Evolutionary conservation across 2,797 vertebrate genomes (phyloP).

Genomic region (Crypturellus tataupa): DNA sequence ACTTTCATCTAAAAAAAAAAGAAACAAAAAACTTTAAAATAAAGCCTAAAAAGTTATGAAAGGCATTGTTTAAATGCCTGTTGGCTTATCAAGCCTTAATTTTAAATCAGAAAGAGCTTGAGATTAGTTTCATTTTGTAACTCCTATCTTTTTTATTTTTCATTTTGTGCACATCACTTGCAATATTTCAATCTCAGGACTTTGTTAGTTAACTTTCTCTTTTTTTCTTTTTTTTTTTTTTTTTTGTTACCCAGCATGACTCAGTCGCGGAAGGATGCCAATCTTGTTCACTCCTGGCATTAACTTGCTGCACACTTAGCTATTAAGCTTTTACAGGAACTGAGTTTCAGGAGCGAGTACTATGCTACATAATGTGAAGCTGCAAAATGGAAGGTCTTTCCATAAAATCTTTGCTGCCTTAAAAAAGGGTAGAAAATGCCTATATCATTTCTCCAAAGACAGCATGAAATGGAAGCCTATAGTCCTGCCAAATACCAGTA

Average conservation of each 20-base stretch:
- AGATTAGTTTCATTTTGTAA: neutral
- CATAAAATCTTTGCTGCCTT: slow-evolving; percentile 73
- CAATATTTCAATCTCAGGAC: neutral
- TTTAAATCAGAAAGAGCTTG: neutral
- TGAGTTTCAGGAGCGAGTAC: slow-evolving; percentile 74
- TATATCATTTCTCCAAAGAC: neutral
- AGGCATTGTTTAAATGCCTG: neutral
- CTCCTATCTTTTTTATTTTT: neutral
- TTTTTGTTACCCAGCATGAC: neutral
- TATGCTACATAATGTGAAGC: slow-evolving; percentile 70
- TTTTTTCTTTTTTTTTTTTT: neutral
- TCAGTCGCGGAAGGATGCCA: slow-evolving; percentile 6
- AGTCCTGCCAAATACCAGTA: neutral
- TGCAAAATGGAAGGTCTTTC: slow-evolving; percentile 64
- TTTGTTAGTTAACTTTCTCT: neutral
- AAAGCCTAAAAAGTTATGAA: neutral
- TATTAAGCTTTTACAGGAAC: slow-evolving; percentile 80
- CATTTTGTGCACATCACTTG: neutral
- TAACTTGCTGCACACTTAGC: slow-evolving; percentile 67
- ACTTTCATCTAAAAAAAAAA: neutral
- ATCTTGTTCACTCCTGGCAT: slow-evolving; percentile 19
- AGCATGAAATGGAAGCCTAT: neutral
- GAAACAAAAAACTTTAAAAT: neutral
- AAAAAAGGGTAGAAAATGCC: neutral
- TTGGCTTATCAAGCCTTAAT: neutral